Conservation (phyloP, 2,888 invertebrate genomes). For the Chaitophorus viminalis region DNA sequence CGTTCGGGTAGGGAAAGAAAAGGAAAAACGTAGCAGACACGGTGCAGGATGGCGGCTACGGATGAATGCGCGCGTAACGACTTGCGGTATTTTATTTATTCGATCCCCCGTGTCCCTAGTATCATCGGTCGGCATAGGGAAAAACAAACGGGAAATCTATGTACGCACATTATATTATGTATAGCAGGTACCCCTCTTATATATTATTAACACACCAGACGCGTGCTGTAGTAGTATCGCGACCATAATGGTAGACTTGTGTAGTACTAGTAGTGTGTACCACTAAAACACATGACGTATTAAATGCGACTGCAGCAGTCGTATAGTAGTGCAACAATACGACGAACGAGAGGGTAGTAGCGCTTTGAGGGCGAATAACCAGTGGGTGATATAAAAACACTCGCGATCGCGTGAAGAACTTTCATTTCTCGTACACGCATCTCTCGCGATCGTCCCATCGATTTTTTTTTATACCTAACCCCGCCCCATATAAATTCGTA, state of each 20-base stretch:
- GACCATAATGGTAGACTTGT: too few species aligned
- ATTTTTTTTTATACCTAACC: neutral
- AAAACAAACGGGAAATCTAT: neutral
- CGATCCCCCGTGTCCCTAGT: neutral
- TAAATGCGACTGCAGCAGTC: neutral
- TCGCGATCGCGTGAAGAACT: neutral
- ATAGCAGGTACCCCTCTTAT: too few species aligned
- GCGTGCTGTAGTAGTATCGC: neutral
- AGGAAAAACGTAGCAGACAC: neutral
- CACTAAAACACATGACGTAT: neutral
- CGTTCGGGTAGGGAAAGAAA: constrained; percentile 14
- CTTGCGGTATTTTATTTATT: neutral
- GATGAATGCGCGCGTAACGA: neutral
- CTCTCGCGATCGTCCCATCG: neutral
- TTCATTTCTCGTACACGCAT: neutral
- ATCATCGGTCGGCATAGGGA: neutral
- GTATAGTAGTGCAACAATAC: neutral
- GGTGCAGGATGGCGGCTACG: neutral
- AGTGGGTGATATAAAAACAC: neutral
- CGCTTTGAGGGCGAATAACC: neutral
- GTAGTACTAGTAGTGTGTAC: too few species aligned
- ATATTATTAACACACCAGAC: too few species aligned
- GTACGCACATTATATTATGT: too few species aligned
- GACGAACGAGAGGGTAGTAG: neutral
- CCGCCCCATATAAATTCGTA: neutral